These are phyloP conservation scores for Cinclus cinclus DNA, from an alignment of 2,113 vertebrate species.

Conservation along the genomic window DNA sequence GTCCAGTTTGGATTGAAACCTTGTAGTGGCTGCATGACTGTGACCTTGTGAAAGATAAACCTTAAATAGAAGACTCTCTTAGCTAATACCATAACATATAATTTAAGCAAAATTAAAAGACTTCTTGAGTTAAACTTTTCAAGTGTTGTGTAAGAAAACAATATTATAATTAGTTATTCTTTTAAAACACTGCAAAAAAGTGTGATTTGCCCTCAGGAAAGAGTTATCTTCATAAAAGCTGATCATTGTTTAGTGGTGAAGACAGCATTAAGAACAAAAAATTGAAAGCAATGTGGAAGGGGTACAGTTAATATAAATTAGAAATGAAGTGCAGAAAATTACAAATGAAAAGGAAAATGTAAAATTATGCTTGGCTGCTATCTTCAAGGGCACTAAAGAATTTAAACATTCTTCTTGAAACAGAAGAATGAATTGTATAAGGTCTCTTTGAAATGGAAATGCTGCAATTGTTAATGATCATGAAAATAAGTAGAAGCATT, in stretches of 20 bases:
- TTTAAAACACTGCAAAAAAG: not conserved
- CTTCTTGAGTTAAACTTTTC: not conserved
- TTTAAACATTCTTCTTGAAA: slow-evolving; percentile 28
- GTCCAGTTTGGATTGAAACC: not conserved
- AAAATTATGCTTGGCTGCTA: slow-evolving; percentile 29
- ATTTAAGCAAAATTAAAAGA: not conserved
- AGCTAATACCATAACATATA: not conserved
- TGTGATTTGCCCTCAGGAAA: not conserved
- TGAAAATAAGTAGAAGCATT: slow-evolving; percentile 44
- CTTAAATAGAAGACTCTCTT: not conserved
- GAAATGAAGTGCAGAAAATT: slow-evolving; percentile 15
- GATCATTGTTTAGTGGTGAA: not conserved
- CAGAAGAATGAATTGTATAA: not conserved
- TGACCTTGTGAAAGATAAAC: not conserved
- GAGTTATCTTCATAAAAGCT: not conserved
- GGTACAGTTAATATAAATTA: slow-evolving; percentile 13
- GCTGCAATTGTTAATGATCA: slow-evolving; percentile 35
- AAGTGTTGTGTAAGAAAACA: not conserved
- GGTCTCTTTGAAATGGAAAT: slow-evolving; percentile 62
- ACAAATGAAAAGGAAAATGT: slow-evolving; percentile 39
- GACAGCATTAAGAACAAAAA: not conserved
- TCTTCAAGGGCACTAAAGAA: not conserved
- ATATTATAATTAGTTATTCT: not conserved
- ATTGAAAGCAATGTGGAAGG: not conserved
- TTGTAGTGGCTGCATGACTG: not conserved